phyloP scores from a whole-genome alignment of 2,888 invertebrate genomes.

The Acanthopleura granulata region DNA sequence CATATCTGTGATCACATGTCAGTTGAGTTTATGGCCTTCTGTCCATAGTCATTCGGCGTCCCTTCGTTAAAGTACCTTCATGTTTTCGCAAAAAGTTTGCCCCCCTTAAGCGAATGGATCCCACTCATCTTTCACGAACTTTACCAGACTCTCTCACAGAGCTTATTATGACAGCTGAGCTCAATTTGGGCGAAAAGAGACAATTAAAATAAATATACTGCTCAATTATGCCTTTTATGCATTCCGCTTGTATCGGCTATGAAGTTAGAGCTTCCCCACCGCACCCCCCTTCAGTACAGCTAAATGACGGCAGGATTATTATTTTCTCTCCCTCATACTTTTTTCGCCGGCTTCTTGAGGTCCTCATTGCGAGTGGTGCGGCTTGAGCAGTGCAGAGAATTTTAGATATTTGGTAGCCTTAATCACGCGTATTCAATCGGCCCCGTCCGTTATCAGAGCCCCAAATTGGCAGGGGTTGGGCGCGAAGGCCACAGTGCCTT shows the following conservation, averaged over 20 bases:
- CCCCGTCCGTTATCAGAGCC: background rate
- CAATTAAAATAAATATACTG: constrained; percentile 17
- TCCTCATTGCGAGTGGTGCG: background rate
- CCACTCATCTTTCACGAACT: too few species aligned
- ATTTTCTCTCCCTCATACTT: background rate
- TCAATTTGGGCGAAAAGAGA: constrained; percentile 2
- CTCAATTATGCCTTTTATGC: constrained; percentile 16
- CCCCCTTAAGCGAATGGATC: too few species aligned
- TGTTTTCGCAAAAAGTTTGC: too few species aligned
- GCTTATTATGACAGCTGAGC: constrained; percentile 14
- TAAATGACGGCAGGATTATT: constrained; percentile 10
- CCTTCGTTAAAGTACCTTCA: too few species aligned
- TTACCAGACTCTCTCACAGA: background rate
- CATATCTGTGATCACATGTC: too few species aligned
- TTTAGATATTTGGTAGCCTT: background rate
- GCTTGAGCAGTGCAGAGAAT: background rate
- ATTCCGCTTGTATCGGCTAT: background rate
- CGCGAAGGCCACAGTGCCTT: background rate
- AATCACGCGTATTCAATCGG: background rate
- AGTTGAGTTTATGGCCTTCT: too few species aligned
- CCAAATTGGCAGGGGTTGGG: constrained; percentile 5
- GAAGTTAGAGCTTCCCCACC: background rate
- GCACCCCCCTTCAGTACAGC: background rate
- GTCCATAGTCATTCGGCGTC: too few species aligned
- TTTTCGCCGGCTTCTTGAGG: background rate